These are phyloP conservation scores for Morone chrysops DNA, from an alignment of 2,113 vertebrate species.

Conservation along the genomic window DNA sequence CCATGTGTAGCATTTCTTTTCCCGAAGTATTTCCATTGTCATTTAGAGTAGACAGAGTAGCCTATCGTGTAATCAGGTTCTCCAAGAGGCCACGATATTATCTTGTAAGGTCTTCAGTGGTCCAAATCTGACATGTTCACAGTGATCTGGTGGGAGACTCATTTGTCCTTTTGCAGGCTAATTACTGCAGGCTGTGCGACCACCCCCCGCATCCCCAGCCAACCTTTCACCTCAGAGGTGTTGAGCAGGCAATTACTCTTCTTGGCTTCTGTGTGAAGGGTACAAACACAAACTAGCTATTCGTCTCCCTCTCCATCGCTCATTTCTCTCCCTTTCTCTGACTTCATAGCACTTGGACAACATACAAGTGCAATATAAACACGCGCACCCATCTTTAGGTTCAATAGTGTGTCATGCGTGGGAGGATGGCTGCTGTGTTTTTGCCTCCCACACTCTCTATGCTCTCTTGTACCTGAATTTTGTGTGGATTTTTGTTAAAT, in stretches of 20 bases:
- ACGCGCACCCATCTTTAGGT: slow-evolving; percentile 39
- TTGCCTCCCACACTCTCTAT: slow-evolving; percentile 27
- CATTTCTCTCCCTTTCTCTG: slow-evolving; percentile 40
- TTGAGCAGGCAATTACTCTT: slow-evolving; percentile 84
- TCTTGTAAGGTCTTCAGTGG: slow-evolving; percentile 51
- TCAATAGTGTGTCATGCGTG: slow-evolving; percentile 41
- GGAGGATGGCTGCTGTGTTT: slow-evolving; percentile 39
- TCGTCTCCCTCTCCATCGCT: slow-evolving; percentile 36
- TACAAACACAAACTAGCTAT: slow-evolving; percentile 67
- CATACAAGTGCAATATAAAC: slow-evolving; percentile 51
- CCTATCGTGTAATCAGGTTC: slow-evolving; percentile 32
- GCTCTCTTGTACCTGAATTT: slow-evolving; percentile 5
- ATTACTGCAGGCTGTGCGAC: slow-evolving; percentile 78
- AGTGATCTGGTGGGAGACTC: slow-evolving; percentile 57
- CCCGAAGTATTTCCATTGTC: slow-evolving; percentile 15
- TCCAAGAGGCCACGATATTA: slow-evolving; percentile 36
- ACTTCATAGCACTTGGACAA: slow-evolving; percentile 36
- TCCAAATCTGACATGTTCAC: slow-evolving; percentile 50
- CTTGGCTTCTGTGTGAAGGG: slow-evolving; percentile 79
- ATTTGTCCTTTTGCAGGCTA: slow-evolving; percentile 78
- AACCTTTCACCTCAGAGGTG: slow-evolving; percentile 81
- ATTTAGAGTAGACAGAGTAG: slow-evolving; percentile 9
- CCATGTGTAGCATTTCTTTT: not conserved
- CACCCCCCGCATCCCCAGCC: slow-evolving; percentile 69
- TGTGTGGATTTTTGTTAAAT: slow-evolving; percentile 2